Base-by-base conservation (phyloP, 2,113 vertebrate species). In the Podilymbus podiceps region DNA sequence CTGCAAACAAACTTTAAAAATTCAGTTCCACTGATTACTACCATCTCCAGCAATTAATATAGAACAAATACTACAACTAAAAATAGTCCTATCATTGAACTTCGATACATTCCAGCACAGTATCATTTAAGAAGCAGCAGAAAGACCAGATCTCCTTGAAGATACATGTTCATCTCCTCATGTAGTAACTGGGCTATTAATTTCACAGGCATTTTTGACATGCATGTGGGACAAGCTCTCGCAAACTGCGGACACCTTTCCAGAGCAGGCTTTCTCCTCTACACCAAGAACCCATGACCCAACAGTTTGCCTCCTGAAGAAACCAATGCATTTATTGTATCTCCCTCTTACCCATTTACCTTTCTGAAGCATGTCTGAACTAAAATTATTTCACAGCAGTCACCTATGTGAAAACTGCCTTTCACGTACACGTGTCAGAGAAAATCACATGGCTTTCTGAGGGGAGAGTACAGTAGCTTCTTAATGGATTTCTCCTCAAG, bases 401-500 rank as follows among this genome's bases (percentile, higher is more conserved):
- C 59, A 74, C 25, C 44, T n/a, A 22, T 5, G 18, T 74, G 44
- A 72, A 72, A 86, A 67, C 2, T 73, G 72, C 33, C 38, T 63
- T 63, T 46, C 42, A 63, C 1, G 1, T 28, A 44, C 33, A 17
- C 0, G 9, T 4, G 0, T 10, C 78, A 56, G 38, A 1, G 12
- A 50, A 80, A 71, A 88, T 38, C 74, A 31, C 6, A 3, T 3
- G 11, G 50, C 31, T 49, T 76, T 59, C 40, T 85, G 42, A 55
- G 15, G 25, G 15, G 40, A 71, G 11, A 21, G 62, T 23, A 47
- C 19, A 80, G 46, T 8, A 72, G 60, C 40, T 68, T 62, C 68
- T 19, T 64, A 53, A 85, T 40, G 46, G 25, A 38, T 59, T 71
- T 81, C 44, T 85, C 56, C 63, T 71, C 7, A 27, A 53, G 27